Percentiles rank a stretch among this genome's conserved stretches.
These are phyloP conservation scores for Toxotes jaculatrix DNA, from an alignment of 2,113 vertebrate genomes.

Conservation along the genomic window DNA sequence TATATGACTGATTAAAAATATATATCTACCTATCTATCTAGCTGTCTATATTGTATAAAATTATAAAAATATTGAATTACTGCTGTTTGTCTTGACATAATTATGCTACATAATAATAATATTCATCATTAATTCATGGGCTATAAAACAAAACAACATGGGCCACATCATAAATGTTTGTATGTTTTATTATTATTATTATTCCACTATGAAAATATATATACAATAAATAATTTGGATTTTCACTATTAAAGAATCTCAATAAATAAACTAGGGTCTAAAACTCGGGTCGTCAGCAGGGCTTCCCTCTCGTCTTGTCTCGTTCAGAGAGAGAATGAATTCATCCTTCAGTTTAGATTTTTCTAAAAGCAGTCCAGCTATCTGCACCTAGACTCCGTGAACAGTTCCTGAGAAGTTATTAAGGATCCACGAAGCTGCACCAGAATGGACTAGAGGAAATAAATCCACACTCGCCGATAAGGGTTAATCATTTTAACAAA, in stretches of 20 bases:
- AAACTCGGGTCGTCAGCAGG: constrained; percentile 87
- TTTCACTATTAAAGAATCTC: constrained; percentile 94
- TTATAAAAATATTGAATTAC: no score
- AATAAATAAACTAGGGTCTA: constrained; percentile 98
- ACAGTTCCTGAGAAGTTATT: constrained; percentile 87
- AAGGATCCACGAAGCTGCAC: constrained; percentile 85
- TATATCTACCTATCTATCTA: no score
- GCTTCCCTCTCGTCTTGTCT: constrained; percentile 56
- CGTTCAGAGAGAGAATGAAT: constrained; percentile 74
- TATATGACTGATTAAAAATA: no score
- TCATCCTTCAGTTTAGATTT: constrained; percentile 48
- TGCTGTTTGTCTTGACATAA: no score
- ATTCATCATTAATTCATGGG: constrained; percentile 11
- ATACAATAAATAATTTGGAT: constrained; percentile 99
- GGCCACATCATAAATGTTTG: constrained; percentile 76
- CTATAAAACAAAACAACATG: constrained; percentile 67
- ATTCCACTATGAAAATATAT: constrained; percentile 99
- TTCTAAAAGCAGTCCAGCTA: constrained; percentile 82
- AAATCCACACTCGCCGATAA: constrained; percentile 66
- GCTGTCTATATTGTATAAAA: no score
- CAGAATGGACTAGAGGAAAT: constrained; percentile 63
- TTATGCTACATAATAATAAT: background rate
- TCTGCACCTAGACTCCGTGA: constrained; percentile 68
- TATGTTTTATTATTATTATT: constrained; percentile 85
- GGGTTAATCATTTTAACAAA: constrained; percentile 11